phyloP scores from a whole-genome alignment of 2,113 vertebrate species.

The Muntiacus muntjak region DNA sequence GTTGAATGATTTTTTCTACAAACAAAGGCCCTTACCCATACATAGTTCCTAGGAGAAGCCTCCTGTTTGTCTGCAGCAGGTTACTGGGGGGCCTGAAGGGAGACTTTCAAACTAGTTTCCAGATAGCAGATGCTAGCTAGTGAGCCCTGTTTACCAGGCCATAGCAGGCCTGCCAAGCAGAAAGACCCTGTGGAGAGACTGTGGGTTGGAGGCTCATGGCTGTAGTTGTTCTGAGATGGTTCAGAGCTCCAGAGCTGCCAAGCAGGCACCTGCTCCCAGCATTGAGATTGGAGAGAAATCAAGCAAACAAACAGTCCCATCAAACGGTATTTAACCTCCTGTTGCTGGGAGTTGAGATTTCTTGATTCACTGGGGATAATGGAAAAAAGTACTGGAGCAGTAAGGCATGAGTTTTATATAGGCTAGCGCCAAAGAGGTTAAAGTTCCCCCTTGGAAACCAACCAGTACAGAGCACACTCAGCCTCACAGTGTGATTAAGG shows the following conservation, averaged over 20 bases:
- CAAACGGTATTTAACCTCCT: neutral
- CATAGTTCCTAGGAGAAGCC: neutral
- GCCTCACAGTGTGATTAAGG: slow-evolving; percentile 8
- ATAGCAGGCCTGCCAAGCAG: slow-evolving; percentile 27
- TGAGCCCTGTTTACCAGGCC: slow-evolving; percentile 27
- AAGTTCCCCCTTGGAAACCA: neutral
- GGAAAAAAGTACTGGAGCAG: slow-evolving; percentile 40
- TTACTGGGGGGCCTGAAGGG: neutral
- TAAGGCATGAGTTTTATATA: neutral
- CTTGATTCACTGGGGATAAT: neutral
- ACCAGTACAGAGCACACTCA: slow-evolving; percentile 1
- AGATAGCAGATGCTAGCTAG: slow-evolving; percentile 35
- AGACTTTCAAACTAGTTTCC: slow-evolving; percentile 18
- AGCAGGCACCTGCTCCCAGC: slow-evolving; percentile 20
- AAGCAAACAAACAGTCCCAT: slow-evolving; percentile 39
- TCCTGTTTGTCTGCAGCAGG: neutral
- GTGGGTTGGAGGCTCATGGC: neutral
- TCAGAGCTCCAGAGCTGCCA: slow-evolving; percentile 22
- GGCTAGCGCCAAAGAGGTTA: slow-evolving; percentile 30
- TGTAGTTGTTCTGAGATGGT: neutral
- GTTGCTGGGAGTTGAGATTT: neutral
- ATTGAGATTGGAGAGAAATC: slow-evolving; percentile 50
- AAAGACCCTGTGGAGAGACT: slow-evolving; percentile 5
- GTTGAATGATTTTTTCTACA: slow-evolving; percentile 6
- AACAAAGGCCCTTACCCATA: neutral